Evolutionary conservation across 2,797 vertebrate species (phyloP), one percentile per base, ranked within the genome.

Genomic region (Sciaenops ocellatus): DNA sequence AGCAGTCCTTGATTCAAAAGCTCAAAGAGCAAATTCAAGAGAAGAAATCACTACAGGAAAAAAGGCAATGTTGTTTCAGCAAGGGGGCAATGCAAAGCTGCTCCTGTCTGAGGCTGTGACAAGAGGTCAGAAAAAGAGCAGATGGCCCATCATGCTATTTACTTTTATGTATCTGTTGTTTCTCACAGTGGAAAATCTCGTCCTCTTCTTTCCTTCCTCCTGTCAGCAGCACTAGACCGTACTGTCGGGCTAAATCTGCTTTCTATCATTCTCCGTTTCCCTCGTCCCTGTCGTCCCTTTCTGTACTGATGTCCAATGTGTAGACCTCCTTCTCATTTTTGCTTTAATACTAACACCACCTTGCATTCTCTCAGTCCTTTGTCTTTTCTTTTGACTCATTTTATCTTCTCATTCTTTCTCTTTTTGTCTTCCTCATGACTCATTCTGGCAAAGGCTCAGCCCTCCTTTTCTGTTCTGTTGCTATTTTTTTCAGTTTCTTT

Each of bases 101-200:
- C 59, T 77, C 12, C 26, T 69, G 52, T 66, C 50, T 28, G 60
- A 69, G 54, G 44, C 63, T 10, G 26, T 55, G 41, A 75, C 67
- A 73, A 71, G 50, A 69, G 84, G 84, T 83, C 78, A 76, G 66
- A 56, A 22, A 38, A 55, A 34, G 64, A 79, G 20, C 86, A 85
- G 77, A 78, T 67, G 74, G 66, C 69, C 26, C 61, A 22, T 56
- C 0, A 5, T 20, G 59, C 81, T 83, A 85, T 85, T 82, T 78
- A 67, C 61, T 79, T 69, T 77, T 28, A 73, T 80, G 82, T 73
- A 72, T 83, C 80, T 89, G 85, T 80, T 89, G 83, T 84, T 80
- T 77, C 56, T 83, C 83, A 85, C 77, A 74, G 84, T 70, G 85
- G 75, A 83, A 83, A 87, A 71, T 80, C 76, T 63, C 76, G 77